phyloP scores from a whole-genome alignment of 1,140 invertebrate species.

The Tetranychus urticae region DNA sequence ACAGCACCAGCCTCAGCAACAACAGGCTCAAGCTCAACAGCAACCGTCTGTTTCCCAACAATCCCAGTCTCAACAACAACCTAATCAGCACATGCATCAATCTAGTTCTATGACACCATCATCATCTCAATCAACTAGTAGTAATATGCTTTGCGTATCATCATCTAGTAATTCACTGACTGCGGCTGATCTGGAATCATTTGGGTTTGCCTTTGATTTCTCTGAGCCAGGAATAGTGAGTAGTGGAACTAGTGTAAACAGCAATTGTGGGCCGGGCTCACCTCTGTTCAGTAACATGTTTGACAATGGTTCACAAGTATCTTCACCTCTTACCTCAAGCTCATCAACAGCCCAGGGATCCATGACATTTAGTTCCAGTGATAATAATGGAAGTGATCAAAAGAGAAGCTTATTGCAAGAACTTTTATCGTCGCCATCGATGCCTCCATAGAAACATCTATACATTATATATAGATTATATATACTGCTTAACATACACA shows the following conservation, averaged over 20 bases:
- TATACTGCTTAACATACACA: too few species aligned
- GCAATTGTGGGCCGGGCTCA: neutral
- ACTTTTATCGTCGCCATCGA: neutral
- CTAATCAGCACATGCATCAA: slow-evolving; percentile 11
- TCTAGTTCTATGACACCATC: slow-evolving; percentile 7
- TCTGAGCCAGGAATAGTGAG: neutral
- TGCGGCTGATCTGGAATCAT: slow-evolving; percentile 36
- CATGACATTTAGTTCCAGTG: neutral
- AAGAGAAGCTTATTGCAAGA: neutral
- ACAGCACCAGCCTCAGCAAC: slow-evolving; percentile 32
- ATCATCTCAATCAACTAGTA: neutral
- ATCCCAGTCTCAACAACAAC: slow-evolving; percentile 19
- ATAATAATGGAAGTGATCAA: neutral
- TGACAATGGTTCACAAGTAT: neutral
- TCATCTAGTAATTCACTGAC: slow-evolving; percentile 22
- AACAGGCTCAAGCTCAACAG: slow-evolving; percentile 19
- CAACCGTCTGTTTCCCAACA: neutral
- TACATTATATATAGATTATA: too few species aligned
- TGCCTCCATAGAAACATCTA: neutral
- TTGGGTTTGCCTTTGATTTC: slow-evolving; percentile 41
- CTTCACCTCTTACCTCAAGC: neutral
- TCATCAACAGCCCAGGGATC: neutral
- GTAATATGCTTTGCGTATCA: slow-evolving; percentile 5
- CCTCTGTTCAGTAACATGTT: neutral
- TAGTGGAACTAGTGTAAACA: neutral